These are phyloP conservation scores for Slavum lentiscoides DNA, from an alignment of 2,888 invertebrate species.

Conservation along the genomic window DNA sequence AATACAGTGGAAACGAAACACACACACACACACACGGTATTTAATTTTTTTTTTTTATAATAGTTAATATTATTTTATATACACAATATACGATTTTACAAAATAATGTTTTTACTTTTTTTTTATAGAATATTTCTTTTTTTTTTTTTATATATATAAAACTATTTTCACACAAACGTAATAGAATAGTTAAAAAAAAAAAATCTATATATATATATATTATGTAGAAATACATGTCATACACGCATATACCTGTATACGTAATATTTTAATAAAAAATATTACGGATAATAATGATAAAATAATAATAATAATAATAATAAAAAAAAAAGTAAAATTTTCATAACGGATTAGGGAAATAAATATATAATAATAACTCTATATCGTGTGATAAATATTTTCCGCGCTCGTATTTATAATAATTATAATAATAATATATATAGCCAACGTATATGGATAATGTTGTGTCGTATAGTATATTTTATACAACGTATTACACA, in stretches of 20 bases:
- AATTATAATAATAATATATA: too few species aligned
- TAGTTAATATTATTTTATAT: conserved; percentile 21
- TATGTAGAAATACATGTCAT: not conserved
- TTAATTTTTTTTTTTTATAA: not conserved
- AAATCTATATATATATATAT: conserved; percentile 6
- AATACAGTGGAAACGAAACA: conserved; percentile 32
- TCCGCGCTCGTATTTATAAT: not conserved
- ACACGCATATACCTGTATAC: not conserved
- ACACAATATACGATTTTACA: conserved; percentile 42
- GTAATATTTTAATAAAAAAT: not conserved
- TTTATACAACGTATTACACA: too few species aligned
- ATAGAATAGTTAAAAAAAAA: conserved; percentile 34
- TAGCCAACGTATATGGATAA: not conserved
- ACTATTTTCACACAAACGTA: conserved; percentile 47
- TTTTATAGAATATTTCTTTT: conserved; percentile 4
- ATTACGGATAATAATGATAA: too few species aligned
- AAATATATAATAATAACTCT: not conserved
- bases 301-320: conserved; percentile 17
- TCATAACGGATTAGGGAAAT: not conserved
- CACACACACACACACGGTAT: conserved; percentile 25
- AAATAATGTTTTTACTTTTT: conserved; percentile 37
- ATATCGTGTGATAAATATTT: not conserved
- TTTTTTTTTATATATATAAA: conserved; percentile 29
- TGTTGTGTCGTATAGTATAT: not conserved
- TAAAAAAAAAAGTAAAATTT: not conserved